Evolutionary conservation across 2,113 vertebrate species (phyloP).

Genomic region (Dasyornis broadbenti): DNA sequence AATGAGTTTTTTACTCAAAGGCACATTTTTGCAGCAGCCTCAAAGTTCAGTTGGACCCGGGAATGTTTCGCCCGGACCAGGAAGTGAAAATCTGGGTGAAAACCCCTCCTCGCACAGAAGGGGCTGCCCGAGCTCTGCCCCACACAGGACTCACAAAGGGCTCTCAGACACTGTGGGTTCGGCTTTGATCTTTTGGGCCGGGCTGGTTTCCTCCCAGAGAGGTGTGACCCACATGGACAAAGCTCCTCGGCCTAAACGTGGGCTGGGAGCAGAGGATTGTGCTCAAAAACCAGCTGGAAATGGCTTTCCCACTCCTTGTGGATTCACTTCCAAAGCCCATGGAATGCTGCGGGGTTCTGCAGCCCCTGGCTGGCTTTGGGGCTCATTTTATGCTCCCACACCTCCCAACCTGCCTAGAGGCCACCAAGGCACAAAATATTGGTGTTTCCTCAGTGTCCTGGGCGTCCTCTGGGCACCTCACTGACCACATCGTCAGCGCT

Average conservation of each 20-base stretch:
- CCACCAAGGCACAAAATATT: not conserved
- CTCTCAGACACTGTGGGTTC: not conserved
- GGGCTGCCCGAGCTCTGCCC: not conserved
- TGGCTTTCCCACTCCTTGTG: not conserved
- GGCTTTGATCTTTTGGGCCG: not conserved
- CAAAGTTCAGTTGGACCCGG: not conserved
- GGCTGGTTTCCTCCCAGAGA: not conserved
- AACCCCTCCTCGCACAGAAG: not conserved
- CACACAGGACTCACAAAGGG: not conserved
- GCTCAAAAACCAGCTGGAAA: not conserved
- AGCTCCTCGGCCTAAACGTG: fast-evolving
- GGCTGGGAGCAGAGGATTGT: not conserved
- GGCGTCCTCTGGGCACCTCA: not conserved
- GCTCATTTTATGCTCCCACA: not conserved
- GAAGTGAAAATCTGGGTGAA: not conserved
- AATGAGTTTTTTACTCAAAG: not conserved
- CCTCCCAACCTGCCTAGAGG: not conserved
- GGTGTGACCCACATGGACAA: not conserved
- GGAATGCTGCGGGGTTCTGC: not conserved
- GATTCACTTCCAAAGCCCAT: fast-evolving
- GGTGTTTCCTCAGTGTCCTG: not conserved
- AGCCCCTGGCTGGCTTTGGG: not conserved
- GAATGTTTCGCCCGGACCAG: not conserved
- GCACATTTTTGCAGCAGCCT: not conserved
- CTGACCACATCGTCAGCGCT: not conserved